These are phyloP conservation scores for Brachionus paranguensis DNA, from an alignment of 1,140 invertebrate species.

Conservation along the genomic window DNA sequence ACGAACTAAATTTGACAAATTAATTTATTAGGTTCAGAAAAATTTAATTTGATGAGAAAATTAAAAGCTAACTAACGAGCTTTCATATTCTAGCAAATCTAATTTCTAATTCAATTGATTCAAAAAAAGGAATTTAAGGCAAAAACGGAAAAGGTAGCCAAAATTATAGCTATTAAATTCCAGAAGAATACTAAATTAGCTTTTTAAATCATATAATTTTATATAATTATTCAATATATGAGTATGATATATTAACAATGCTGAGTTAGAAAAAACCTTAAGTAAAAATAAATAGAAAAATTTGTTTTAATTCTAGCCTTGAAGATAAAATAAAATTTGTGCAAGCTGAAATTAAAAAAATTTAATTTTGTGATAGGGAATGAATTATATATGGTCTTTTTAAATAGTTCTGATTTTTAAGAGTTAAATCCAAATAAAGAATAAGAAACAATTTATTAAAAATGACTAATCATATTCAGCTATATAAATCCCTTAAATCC, in stretches of 20 bases:
- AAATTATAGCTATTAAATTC: neutral
- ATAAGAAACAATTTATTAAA: neutral
- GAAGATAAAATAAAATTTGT: neutral
- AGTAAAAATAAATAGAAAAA: no score
- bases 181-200: neutral
- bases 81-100: neutral
- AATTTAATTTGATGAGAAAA: neutral
- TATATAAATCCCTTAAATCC: slow-evolving; percentile 2
- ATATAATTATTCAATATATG: neutral
- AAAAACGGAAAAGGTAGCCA: neutral
- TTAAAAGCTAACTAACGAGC: neutral
- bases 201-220: neutral
- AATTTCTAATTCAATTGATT: neutral
- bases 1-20: no score
- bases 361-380: neutral
- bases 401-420: neutral
- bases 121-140: neutral
- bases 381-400: neutral
- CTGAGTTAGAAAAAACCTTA: neutral
- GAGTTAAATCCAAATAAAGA: neutral
- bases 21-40: neutral
- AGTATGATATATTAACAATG: neutral
- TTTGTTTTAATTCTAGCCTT: neutral
- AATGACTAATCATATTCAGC: neutral
- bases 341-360: neutral